Evolutionary conservation across 1,140 invertebrate genomes (phyloP).

Genomic region (Popillia japonica): DNA sequence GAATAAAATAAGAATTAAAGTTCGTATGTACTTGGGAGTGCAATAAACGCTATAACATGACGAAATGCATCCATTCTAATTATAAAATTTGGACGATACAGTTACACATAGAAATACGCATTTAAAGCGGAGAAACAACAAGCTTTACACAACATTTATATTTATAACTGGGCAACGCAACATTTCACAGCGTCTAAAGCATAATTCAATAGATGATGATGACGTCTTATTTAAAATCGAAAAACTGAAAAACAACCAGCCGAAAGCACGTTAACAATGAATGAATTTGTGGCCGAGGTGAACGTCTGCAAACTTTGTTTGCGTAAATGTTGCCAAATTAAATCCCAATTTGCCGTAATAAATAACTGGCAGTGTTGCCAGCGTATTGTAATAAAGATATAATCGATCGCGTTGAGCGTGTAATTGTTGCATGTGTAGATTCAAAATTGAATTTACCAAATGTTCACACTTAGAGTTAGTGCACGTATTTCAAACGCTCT

Average conservation of each 20-base stretch:
- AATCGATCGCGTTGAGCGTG: background rate
- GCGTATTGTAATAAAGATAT: background rate
- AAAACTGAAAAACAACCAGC: background rate
- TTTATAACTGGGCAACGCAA: background rate
- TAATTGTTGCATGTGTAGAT: background rate
- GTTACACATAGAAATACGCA: background rate
- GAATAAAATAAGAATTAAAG: no score
- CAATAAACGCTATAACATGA: no score
- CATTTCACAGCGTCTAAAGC: background rate
- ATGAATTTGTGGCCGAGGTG: background rate
- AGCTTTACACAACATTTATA: background rate
- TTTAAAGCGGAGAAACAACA: background rate
- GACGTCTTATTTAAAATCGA: background rate
- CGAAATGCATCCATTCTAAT: no score
- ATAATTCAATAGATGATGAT: background rate
- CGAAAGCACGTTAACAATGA: background rate
- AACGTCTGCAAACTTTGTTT: conserved; percentile 10
- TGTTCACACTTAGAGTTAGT: background rate
- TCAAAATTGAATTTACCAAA: background rate
- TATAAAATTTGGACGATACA: no score
- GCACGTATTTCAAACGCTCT: background rate
- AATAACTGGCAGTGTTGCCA: background rate
- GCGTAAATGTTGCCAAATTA: conserved; percentile 9
- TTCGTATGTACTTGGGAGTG: no score
- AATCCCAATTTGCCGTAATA: background rate